phyloP scores from a whole-genome alignment of 2,113 vertebrate genomes.

The Eulemur rufifrons region DNA sequence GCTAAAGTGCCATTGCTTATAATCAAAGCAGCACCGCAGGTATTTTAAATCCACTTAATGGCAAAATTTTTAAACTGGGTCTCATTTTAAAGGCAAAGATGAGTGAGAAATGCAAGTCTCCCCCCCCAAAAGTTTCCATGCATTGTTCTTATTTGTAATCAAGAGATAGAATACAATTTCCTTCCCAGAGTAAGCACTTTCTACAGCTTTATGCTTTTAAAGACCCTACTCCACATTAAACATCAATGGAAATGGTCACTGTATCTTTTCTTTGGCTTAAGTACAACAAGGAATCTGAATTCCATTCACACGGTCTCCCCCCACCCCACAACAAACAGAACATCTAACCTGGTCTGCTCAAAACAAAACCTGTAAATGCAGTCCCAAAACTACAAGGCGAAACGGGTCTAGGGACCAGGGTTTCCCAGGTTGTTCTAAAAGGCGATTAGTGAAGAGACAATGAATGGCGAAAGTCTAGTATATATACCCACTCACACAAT shows the following conservation, averaged over 20 bases:
- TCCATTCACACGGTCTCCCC: neutral
- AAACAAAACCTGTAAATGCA: rapidly evolving
- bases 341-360: neutral
- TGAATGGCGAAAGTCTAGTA: rapidly evolving
- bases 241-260: neutral
- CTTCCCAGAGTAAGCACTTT: neutral
- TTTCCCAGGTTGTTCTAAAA: too few relatives aligned
- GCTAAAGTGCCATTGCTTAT: rapidly evolving
- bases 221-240: rapidly evolving
- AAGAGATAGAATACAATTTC: neutral
- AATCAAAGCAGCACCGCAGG: rapidly evolving
- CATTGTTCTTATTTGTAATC: neutral
- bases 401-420: neutral
- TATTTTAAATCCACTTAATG: neutral
- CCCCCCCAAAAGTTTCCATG: neutral
- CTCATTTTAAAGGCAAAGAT: neutral
- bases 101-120: too few relatives aligned
- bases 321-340: neutral
- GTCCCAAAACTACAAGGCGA: rapidly evolving
- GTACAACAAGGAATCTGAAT: neutral
- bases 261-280: neutral
- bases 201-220: neutral
- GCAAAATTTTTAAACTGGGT: neutral
- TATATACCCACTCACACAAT: neutral
- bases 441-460: rapidly evolving